Conservation (phyloP, 2,113 vertebrate genomes). For the Percopsis transmontana region DNA sequence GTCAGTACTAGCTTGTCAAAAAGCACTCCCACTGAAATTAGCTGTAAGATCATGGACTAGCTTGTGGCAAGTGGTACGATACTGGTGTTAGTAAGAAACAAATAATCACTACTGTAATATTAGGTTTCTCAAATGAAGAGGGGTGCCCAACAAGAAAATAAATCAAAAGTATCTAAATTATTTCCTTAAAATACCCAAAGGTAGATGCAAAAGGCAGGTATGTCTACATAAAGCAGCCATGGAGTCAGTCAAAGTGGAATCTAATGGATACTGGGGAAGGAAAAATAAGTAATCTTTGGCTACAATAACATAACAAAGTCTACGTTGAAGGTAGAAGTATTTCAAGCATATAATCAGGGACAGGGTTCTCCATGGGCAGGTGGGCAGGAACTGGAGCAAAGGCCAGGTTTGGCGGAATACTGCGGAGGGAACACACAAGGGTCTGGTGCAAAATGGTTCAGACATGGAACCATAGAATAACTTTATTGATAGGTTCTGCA, state of each 20-base stretch:
- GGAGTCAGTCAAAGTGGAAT: not conserved
- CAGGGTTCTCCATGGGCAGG: constrained; percentile 19
- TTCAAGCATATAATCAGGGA: not conserved
- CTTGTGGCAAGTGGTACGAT: too few species aligned
- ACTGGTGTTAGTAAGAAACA: too few species aligned
- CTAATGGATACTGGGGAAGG: not conserved
- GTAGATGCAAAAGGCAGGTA: not conserved
- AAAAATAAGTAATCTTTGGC: not conserved
- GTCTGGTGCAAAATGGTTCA: constrained; percentile 70
- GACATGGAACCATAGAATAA: constrained; percentile 71
- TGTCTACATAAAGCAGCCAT: not conserved
- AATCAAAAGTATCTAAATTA: too few species aligned
- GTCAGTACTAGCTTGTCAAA: too few species aligned
- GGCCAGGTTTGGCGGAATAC: constrained; percentile 48
- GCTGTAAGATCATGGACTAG: too few species aligned
- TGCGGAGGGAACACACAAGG: constrained; percentile 77
- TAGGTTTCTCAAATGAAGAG: too few species aligned
- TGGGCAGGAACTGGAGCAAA: constrained; percentile 33
- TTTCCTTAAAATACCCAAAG: not conserved
- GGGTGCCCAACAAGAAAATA: too few species aligned
- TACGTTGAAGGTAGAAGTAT: constrained; percentile 1
- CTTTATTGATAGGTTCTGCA: constrained; percentile 79
- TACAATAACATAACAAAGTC: not conserved
- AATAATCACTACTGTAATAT: too few species aligned
- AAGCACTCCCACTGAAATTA: too few species aligned